Base-by-base conservation (phyloP, 2,888 invertebrate genomes). In the Lasioglossum pauxillum region DNA sequence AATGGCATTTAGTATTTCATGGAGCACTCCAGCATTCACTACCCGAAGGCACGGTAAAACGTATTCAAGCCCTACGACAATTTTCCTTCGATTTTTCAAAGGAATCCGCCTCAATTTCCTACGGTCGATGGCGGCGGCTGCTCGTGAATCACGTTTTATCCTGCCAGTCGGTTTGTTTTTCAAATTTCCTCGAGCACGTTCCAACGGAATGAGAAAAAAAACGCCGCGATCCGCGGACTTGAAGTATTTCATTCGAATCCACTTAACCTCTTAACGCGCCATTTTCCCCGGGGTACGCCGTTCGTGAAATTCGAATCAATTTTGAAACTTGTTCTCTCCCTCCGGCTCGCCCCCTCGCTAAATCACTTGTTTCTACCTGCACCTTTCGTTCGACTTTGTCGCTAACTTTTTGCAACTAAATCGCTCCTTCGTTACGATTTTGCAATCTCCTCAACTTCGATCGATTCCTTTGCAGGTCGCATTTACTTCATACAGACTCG, bases 1-100 rank as follows among this genome's bases (percentile, higher is more conserved):
- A 82, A 80, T 69, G 78, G 75, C 73, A 80, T 90, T 88, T 83
- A 75, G 69, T 35, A 79, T 91, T 90, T 89, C 84, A 78, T 79
- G 77, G 75, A 75, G 82, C 80, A 83, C 80, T 84, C 57, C 76
- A 44, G 57, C 80, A n/a, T 60, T 72, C 78, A 49, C 46, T 44
- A 53, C 57, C 76, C 57, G 64, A 72, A 73, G 67, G 14, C 60
- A 64, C 78, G 75, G 19, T 23, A 57, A 76, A 75, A 73, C 60
- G 71, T 75, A 67, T 46, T 71, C 60, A 80, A 44, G 78, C 73
- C 46, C 44, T 79, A 71, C 81, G n/a, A 84, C 87, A 80, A 78
- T 83, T 82, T 78, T 57, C 27, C 76, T 85, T 80, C 75, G 38
- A 78, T 78, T 77, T 85, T 49, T 5, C 60, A 46, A 74, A 69